Conservation (phyloP, 1,140 invertebrate genomes). For the Trypoxylus dichotomus region DNA sequence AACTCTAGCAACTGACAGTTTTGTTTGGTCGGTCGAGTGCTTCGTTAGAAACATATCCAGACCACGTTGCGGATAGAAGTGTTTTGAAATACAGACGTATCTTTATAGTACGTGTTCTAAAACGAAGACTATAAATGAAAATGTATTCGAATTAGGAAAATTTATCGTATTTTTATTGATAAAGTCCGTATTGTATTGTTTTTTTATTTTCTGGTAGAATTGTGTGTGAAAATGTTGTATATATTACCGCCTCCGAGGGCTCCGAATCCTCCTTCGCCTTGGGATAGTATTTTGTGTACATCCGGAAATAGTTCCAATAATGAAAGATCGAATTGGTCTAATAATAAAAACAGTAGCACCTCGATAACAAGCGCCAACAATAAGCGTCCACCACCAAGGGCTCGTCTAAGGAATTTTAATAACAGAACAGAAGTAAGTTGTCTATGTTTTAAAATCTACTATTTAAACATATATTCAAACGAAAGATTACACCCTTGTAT, state of each 20-base stretch:
- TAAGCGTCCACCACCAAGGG: constrained; percentile 38
- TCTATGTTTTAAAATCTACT: neutral
- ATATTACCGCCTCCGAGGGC: constrained; percentile 56
- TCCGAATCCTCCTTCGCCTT: constrained; percentile 57
- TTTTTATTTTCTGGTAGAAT: constrained; percentile 17
- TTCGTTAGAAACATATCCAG: constrained; percentile 1
- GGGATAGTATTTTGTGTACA: constrained; percentile 50
- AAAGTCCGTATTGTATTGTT: neutral
- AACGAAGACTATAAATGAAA: neutral
- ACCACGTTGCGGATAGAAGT: neutral
- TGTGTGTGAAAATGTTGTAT: constrained; percentile 53
- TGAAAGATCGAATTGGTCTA: constrained; percentile 24
- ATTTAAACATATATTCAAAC: neutral
- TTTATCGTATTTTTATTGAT: constrained; percentile 17
- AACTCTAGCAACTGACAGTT: constrained; percentile 3
- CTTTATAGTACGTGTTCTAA: neutral
- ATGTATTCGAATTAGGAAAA: neutral
- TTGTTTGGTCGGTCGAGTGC: constrained; percentile 18
- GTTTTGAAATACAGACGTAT: constrained; percentile 15
- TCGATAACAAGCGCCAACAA: neutral
- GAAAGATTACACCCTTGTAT: neutral
- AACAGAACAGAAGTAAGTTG: constrained; percentile 42
- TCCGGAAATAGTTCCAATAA: constrained; percentile 18
- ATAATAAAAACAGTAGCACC: neutral
- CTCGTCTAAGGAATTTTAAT: constrained; percentile 41